Conservation (phyloP, 2,797 vertebrate genomes). For the Tachyglossus aculeatus region DNA sequence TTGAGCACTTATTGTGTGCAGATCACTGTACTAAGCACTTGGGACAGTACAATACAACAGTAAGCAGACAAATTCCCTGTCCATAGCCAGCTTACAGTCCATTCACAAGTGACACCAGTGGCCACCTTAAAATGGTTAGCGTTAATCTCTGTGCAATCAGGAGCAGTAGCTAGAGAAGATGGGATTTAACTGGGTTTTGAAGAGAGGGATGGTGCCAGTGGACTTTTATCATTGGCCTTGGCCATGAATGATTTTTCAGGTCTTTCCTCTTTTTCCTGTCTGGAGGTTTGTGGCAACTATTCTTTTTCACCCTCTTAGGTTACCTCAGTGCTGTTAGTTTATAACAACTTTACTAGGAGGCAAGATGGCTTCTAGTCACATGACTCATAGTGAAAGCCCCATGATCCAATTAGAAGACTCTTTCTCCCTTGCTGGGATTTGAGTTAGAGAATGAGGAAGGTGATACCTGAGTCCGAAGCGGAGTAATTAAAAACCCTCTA, state of each 20-base stretch:
- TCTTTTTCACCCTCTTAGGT: slow-evolving; percentile 6
- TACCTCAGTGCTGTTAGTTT: slow-evolving; percentile 15
- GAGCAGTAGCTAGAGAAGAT: no score
- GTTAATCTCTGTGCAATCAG: no score
- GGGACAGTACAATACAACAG: no score
- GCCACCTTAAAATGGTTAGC: no score
- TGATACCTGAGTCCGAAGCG: slow-evolving; percentile 45
- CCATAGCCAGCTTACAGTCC: no score
- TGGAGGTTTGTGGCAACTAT: not conserved
- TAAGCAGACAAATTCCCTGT: no score
- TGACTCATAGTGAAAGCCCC: not conserved
- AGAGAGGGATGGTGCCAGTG: no score
- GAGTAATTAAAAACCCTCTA: slow-evolving; percentile 59
- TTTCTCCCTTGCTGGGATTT: slow-evolving; percentile 23
- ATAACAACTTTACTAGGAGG: slow-evolving; percentile 35
- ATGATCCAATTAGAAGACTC: slow-evolving; percentile 30
- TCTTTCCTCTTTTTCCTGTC: not conserved
- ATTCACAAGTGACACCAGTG: no score
- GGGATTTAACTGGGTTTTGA: no score
- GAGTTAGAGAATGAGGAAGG: slow-evolving; percentile 18
- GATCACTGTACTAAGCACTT: no score
- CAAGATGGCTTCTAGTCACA: not conserved
- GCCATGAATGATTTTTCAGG: not conserved
- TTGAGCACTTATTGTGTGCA: no score
- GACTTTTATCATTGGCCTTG: not conserved